phyloP scores from a whole-genome alignment of 2,888 invertebrate genomes.

The Sisyra terminalis region DNA sequence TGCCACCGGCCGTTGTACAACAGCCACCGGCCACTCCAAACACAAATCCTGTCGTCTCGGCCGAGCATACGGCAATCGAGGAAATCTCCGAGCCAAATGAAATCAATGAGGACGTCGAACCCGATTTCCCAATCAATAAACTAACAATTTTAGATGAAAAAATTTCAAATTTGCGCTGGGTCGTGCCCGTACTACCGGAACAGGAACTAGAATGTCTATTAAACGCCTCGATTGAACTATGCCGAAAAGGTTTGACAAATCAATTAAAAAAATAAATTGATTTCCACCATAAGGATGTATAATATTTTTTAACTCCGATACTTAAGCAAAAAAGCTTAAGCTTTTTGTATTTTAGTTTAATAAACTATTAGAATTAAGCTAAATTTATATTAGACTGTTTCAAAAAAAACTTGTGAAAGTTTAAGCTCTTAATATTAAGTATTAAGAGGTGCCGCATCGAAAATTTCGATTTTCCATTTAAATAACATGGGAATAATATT shows the following conservation, averaged over 20 bases:
- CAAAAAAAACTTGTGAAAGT: too few relatives aligned
- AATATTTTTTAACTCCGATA: too few relatives aligned
- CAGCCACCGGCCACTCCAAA: conserved; percentile 22
- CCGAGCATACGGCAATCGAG: conserved; percentile 18
- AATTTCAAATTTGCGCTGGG: conserved; percentile 92
- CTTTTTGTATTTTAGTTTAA: too few relatives aligned
- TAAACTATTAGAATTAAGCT: too few relatives aligned
- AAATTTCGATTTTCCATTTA: too few relatives aligned
- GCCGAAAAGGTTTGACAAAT: conserved; percentile 51
- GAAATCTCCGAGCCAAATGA: conserved; percentile 17
- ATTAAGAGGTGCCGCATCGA: too few relatives aligned
- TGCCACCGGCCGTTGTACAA: conserved; percentile 22
- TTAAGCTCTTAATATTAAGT: too few relatives aligned
- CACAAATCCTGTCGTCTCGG: conserved; percentile 21
- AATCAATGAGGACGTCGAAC: conserved; percentile 31
- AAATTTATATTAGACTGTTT: too few relatives aligned
- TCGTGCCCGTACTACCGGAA: conserved; percentile 91
- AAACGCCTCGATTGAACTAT: conserved; percentile 75
- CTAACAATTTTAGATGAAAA: conserved; percentile 84
- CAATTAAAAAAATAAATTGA: not conserved
- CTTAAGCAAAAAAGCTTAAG: too few relatives aligned
- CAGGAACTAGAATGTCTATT: conserved; percentile 88
- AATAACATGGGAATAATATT: too few relatives aligned
- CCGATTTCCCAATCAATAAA: conserved; percentile 74
- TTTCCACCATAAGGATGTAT: not conserved